Percentiles rank a stretch among this genome's conserved stretches.
These are phyloP conservation scores for Ganaspis sp. DNA, from an alignment of 1,140 invertebrate genomes.

Conservation along the genomic window DNA sequence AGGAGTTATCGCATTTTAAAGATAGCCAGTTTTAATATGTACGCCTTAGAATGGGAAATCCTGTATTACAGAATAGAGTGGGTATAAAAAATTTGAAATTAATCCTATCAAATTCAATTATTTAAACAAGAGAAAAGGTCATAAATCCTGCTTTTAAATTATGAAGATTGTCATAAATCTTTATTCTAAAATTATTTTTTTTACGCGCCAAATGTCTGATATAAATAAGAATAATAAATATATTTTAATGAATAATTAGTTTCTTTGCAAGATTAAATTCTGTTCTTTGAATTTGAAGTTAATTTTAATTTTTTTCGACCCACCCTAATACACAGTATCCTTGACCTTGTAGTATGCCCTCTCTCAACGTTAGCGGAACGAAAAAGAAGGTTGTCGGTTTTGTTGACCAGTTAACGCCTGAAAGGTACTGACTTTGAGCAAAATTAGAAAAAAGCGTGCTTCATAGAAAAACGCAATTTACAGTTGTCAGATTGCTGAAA, in stretches of 20 bases:
- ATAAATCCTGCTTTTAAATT: too few species aligned
- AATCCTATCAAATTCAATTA: too few species aligned
- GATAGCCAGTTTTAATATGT: too few species aligned
- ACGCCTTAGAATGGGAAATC: too few species aligned
- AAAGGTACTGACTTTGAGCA: conserved; percentile 67
- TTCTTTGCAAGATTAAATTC: neutral
- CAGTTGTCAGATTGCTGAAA: conserved; percentile 42
- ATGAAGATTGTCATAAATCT: too few species aligned
- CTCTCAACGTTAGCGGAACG: conserved; percentile 71
- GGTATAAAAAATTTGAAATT: too few species aligned
- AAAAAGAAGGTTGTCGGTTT: conserved; percentile 76
- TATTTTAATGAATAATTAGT: neutral
- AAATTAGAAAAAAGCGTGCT: neutral
- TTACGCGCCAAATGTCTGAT: too few species aligned
- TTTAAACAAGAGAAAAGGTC: too few species aligned
- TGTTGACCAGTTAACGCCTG: conserved; percentile 72
- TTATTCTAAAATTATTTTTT: too few species aligned
- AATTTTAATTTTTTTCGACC: conserved; percentile 41
- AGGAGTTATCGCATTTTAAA: too few species aligned
- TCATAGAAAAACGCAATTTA: neutral
- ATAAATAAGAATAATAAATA: too few species aligned
- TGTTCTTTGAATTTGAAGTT: neutral
- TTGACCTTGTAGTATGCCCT: conserved; percentile 74
- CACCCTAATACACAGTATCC: conserved; percentile 40
- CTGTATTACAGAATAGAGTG: too few species aligned